Conservation (phyloP, 2,113 vertebrate species). For the Takifugu bimaculatus region DNA sequence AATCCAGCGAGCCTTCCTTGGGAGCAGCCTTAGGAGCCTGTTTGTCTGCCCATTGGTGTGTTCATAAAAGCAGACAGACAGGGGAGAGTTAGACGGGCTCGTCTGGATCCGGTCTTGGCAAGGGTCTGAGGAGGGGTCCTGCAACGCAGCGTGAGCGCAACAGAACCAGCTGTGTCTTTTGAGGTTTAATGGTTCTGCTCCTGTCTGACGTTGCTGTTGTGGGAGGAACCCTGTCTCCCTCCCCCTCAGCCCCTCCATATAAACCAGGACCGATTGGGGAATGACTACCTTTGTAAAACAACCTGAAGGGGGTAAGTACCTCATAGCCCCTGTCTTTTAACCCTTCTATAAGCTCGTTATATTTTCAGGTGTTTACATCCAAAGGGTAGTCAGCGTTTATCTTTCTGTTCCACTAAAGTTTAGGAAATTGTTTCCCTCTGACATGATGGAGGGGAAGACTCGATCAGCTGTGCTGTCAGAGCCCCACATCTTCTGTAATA, state of each 20-base stretch:
- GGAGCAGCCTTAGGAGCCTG: constrained; percentile 70
- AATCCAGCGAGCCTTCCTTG: constrained; percentile 72
- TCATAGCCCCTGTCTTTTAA: constrained; percentile 63
- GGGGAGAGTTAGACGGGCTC: constrained; percentile 64
- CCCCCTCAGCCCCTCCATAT: constrained; percentile 75
- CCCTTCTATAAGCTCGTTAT: constrained; percentile 54
- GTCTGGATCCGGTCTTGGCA: constrained; percentile 77
- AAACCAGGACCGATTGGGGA: constrained; percentile 78
- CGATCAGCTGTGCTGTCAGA: constrained; percentile 74
- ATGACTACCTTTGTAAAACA: constrained; percentile 70
- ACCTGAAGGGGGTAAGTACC: constrained; percentile 78
- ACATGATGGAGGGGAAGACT: constrained; percentile 30
- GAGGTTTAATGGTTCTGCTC: constrained; percentile 72
- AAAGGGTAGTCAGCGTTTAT: constrained; percentile 15
- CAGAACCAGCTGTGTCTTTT: constrained; percentile 61
- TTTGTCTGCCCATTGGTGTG: constrained; percentile 61
- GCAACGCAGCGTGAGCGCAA: constrained; percentile 74
- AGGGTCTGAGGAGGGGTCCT: constrained; percentile 74
- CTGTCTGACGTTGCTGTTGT: constrained; percentile 74
- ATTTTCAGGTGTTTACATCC: constrained; percentile 36
- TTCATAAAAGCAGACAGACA: constrained; percentile 63
- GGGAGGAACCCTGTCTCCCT: constrained; percentile 73
- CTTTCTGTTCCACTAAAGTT: constrained; percentile 4
- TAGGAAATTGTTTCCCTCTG: constrained; percentile 21
- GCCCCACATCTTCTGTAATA: constrained; percentile 88